phyloP scores from a whole-genome alignment of 2,113 vertebrate species.

The Xiphophorus couchianus region DNA sequence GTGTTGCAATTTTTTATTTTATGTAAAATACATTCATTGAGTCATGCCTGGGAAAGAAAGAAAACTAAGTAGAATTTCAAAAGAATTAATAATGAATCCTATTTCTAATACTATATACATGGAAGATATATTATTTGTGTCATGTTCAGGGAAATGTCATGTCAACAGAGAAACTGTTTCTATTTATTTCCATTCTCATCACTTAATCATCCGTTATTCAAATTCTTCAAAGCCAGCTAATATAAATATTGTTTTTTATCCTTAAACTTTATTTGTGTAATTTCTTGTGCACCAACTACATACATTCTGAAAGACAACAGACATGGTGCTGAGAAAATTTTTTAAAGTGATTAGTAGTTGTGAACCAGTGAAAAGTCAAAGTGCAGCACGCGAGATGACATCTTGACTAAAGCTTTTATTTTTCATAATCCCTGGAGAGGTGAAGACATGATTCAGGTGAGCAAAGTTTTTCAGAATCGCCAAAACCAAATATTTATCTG shows the following conservation, averaged over 20 bases:
- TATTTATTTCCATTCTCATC: too few species aligned
- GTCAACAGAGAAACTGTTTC: too few species aligned
- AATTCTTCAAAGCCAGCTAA: too few species aligned
- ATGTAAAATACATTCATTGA: not conserved
- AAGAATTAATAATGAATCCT: not conserved
- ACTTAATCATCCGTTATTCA: too few species aligned
- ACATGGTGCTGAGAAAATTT: not conserved
- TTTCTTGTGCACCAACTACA: not conserved
- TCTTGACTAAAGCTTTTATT: not conserved
- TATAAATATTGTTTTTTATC: not conserved
- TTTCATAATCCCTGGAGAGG: not conserved
- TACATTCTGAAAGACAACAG: not conserved
- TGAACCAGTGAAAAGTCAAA: not conserved
- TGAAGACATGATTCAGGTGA: not conserved
- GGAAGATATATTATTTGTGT: not conserved
- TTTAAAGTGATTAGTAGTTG: not conserved
- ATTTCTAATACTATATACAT: not conserved
- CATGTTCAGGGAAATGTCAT: not conserved
- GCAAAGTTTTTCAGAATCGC: too few species aligned
- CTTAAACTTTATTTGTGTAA: not conserved
- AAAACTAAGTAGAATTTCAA: not conserved
- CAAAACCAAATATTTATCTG: not conserved
- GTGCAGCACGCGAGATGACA: not conserved
- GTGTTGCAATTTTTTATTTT: not conserved
- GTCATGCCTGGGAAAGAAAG: not conserved